Conservation (phyloP, 2,797 vertebrate species). For the Centroberyx gerrardi region DNA sequence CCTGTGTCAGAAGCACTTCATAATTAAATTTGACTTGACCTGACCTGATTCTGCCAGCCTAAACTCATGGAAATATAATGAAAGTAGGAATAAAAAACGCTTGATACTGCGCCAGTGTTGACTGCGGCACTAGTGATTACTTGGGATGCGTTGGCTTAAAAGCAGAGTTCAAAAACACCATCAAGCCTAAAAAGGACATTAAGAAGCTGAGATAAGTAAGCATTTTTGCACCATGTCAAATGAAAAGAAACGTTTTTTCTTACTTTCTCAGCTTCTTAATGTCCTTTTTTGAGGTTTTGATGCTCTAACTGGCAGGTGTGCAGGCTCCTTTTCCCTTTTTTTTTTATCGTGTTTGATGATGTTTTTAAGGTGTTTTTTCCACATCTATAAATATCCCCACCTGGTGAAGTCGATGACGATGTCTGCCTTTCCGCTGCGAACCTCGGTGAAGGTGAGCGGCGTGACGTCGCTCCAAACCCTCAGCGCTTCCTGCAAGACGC, state of each 20-base stretch:
- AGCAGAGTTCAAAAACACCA: no score
- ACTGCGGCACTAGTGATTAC: no score
- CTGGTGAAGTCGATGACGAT: slow-evolving; percentile 94
- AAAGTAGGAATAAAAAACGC: not conserved
- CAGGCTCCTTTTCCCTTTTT: no score
- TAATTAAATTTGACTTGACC: not conserved
- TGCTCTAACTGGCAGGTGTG: no score
- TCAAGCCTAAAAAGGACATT: no score
- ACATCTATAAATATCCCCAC: slow-evolving; percentile 66
- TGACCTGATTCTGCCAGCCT: not conserved
- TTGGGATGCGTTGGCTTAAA: no score
- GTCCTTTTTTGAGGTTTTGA: no score
- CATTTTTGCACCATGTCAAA: no score
- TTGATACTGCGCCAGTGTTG: not conserved
- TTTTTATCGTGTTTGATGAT: not conserved
- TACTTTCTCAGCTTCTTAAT: no score
- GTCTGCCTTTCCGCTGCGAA: slow-evolving; percentile 89
- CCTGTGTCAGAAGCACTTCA: slow-evolving; percentile 7
- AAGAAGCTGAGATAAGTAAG: no score
- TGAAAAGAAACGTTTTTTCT: no score
- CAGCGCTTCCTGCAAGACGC: slow-evolving; percentile 89
- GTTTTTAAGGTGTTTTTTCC: not conserved
- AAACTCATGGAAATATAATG: not conserved
- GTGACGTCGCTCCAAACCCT: slow-evolving; percentile 94
- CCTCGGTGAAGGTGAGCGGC: slow-evolving; percentile 92